Evolutionary conservation across 1,140 invertebrate species (phyloP), one percentile per base, ranked within the genome.

Genomic region (Trichonephila clavata): DNA sequence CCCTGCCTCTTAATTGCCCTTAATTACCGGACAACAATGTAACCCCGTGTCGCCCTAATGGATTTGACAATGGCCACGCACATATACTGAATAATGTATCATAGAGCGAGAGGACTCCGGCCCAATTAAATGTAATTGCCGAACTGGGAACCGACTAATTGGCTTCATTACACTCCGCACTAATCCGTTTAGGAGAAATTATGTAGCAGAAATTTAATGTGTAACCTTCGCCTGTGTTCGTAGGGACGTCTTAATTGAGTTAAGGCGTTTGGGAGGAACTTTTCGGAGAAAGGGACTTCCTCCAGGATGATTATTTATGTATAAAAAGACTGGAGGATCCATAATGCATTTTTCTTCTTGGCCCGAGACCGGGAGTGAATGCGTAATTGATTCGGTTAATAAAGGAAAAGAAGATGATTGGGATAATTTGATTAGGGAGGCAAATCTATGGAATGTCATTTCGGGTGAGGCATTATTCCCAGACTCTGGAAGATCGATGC

Each of bases 11-110:
- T 93, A 93, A 93, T 93, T 93, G 92, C 92, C 92, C 86, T 87
- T 93, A 93, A 93, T 93, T 93, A 93, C 92, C 92, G 92, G 92
- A 93, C 92, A 93, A 93, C 92, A 93, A 93, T 93, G 92, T 93
- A 77, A 93, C 84, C 84, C 92, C 92, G 92, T 93, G 92, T 93
- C 92, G 92, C 60, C 86, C 92, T 93, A 93, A 93, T 93, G 92
- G 92, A 93, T 93, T 88, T 88, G 92, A 93, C 92, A 93, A 93
- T 93, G 92, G 92, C 90, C 92, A 71, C 92, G 71, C 84, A 63
- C 92, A 93, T 93, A 87, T 77, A 61, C 92, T 93, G 92, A 87
- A 93, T 93, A 93, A 93, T 93, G 92, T 93, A 93, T 93, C 92
- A 93, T 93, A 93, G 61, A 92, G 92, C 63, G 81, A 68, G 61